A percentile compares a stretch with the other conserved stretches of the same genome.
phyloP scores from a whole-genome alignment of 2,797 vertebrate species.

The Ceryle rudis region DNA sequence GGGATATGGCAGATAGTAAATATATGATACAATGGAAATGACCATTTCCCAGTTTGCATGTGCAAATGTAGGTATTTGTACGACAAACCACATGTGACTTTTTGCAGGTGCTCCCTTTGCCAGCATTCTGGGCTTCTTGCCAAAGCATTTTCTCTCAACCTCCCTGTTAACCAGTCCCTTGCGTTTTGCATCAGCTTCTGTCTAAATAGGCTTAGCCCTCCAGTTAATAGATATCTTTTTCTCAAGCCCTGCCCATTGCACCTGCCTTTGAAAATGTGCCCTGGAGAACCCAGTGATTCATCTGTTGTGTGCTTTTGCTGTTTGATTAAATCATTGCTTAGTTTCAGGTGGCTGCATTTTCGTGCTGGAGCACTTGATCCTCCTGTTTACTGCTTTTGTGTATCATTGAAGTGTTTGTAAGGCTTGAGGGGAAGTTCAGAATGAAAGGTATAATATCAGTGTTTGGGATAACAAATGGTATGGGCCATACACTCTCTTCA shows the following conservation, averaged over 20 bases:
- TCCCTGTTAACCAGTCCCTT: constrained; percentile 41
- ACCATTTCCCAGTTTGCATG: background rate
- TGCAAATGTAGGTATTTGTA: constrained; percentile 47
- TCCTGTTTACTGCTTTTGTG: constrained; percentile 62
- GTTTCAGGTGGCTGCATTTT: constrained; percentile 68
- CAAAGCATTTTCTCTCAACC: constrained; percentile 47
- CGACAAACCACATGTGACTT: background rate
- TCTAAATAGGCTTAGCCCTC: constrained; percentile 61
- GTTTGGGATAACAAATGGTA: constrained; percentile 50
- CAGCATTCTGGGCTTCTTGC: constrained; percentile 46
- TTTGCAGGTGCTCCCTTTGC: constrained; percentile 62
- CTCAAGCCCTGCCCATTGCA: constrained; percentile 62
- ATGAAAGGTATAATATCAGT: constrained; percentile 38
- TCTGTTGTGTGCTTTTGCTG: constrained; percentile 29
- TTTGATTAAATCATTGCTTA: constrained; percentile 61
- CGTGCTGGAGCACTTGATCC: constrained; percentile 21
- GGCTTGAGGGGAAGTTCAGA: constrained; percentile 24
- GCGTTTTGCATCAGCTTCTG: constrained; percentile 46
- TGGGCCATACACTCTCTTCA: constrained; percentile 19
- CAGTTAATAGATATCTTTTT: constrained; percentile 64
- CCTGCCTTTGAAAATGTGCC: constrained; percentile 67
- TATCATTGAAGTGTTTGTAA: constrained; percentile 10
- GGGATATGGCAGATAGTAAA: background rate
- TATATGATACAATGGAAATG: background rate
- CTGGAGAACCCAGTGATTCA: constrained; percentile 36